Base-by-base conservation (phyloP, 2,888 invertebrate species). In the Formica aserva region DNA sequence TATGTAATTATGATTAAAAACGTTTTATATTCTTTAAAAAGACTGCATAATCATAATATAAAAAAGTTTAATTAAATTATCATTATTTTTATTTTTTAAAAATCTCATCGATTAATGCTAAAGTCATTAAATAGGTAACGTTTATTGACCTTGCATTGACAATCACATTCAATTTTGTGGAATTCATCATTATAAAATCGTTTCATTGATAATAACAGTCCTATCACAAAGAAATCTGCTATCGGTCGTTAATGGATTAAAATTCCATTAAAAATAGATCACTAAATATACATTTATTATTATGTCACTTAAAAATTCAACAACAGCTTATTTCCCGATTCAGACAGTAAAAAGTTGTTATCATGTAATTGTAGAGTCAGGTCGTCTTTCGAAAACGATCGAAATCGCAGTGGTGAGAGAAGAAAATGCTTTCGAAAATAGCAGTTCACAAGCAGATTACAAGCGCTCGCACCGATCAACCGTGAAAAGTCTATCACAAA, bases 401-500 rank as follows among this genome's bases (percentile, higher is more conserved):
- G 15, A 2, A 76, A 11, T 26, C 26, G 32, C 6, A 32, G 45
- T 63, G 32, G 26, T 32, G 65, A 32, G 38, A 65, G 45, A 65
- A 75, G 41, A 84, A 82, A 66, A 65, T 65, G 60, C 26, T 41
- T 35, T 48, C 9, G 74, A 60, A 80, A 86, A 85, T 82, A 85
- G 67, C 85, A 76, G 38, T 75, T 45, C 32, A 32, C 32, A 32
- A 32, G 0, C 32, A 32, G 32, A 6, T 32, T 32, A 32, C 32
- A 57, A 62, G 57, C 82, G 82, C 18, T 71, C 78, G 29, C 41
- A 55, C 66, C 55, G 78, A 85, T 85, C 87, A 88, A 86, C 83
- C 83, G 82, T 89, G 76, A 84, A 86, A 82, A 82, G 75, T 13
- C 60, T 76, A 63, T 69, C 82, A 71, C 26, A 62, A 62, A 62